A percentile compares a stretch with the other conserved stretches of the same genome.
Conservation (phyloP, 2,797 vertebrate genomes). For the Melanotaenia maccullochi region DNA sequence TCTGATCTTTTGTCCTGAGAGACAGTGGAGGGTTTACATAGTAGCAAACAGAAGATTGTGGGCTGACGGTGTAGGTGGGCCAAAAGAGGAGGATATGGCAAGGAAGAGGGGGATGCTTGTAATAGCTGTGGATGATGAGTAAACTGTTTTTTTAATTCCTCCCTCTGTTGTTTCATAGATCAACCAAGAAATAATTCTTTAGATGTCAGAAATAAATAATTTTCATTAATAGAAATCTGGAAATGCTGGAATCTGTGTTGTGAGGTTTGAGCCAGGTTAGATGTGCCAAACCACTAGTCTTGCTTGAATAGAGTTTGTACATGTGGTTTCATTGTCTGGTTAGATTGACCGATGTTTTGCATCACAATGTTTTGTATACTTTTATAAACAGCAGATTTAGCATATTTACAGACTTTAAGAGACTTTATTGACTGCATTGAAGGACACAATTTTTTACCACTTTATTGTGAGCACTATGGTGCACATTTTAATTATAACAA, state of each 20-base stretch:
- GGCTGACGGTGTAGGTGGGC: constrained; percentile 36
- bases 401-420: neutral
- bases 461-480: neutral
- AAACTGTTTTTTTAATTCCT: constrained; percentile 3
- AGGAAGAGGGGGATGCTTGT: neutral
- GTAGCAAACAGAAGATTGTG: constrained; percentile 38
- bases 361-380: too few relatives aligned
- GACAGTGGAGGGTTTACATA: constrained; percentile 6
- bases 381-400: neutral
- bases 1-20: constrained; percentile 53
- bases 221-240: neutral
- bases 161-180: neutral
- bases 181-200: neutral
- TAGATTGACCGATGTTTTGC: too few relatives aligned
- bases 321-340: too few relatives aligned
- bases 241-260: neutral
- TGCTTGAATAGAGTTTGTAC: neutral
- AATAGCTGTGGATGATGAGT: neutral
- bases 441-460: neutral
- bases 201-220: neutral
- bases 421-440: neutral
- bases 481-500: neutral
- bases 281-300: neutral
- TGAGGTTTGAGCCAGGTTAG: neutral
- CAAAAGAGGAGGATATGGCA: neutral